These are phyloP conservation scores for Nipponacmea schrenckii DNA, from an alignment of 2,888 invertebrate species.

Conservation along the genomic window DNA sequence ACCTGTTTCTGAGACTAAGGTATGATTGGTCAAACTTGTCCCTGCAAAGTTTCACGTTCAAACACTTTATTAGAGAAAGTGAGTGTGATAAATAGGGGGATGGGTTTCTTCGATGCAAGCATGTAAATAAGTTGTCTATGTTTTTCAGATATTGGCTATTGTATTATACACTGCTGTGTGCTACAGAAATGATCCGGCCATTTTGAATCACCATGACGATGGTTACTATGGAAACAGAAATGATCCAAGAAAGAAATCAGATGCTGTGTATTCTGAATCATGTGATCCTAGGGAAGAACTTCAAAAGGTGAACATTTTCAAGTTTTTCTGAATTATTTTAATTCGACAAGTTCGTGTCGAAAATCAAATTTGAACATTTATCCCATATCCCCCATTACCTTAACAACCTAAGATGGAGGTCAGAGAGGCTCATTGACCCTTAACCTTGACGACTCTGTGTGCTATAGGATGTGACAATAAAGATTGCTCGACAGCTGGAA, in stretches of 20 bases:
- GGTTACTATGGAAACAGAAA: conserved; percentile 40
- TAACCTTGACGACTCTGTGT: too few relatives aligned
- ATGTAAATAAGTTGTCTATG: neutral
- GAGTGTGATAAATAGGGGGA: neutral
- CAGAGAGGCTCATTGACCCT: too few relatives aligned
- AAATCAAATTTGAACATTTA: too few relatives aligned
- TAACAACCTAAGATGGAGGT: too few relatives aligned
- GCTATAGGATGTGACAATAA: too few relatives aligned
- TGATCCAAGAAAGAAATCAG: conserved; percentile 39
- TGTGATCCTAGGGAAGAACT: conserved; percentile 50
- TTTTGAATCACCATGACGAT: conserved; percentile 57
- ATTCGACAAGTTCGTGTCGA: neutral
- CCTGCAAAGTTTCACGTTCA: neutral
- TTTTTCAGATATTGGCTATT: conserved; percentile 57
- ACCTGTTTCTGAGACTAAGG: too few relatives aligned
- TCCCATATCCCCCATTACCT: too few relatives aligned
- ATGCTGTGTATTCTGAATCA: conserved; percentile 38
- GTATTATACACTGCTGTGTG: conserved; percentile 52
- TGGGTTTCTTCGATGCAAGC: neutral
- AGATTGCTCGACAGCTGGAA: too few relatives aligned
- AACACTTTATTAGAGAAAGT: neutral
- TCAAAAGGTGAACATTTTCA: conserved; percentile 41
- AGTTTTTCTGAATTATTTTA: neutral
- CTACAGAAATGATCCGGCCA: conserved; percentile 56
- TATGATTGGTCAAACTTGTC: too few relatives aligned